Evolutionary conservation across 2,113 vertebrate species (phyloP), one percentile per base, ranked within the genome.

Genomic region (Cheirogaleus medius): DNA sequence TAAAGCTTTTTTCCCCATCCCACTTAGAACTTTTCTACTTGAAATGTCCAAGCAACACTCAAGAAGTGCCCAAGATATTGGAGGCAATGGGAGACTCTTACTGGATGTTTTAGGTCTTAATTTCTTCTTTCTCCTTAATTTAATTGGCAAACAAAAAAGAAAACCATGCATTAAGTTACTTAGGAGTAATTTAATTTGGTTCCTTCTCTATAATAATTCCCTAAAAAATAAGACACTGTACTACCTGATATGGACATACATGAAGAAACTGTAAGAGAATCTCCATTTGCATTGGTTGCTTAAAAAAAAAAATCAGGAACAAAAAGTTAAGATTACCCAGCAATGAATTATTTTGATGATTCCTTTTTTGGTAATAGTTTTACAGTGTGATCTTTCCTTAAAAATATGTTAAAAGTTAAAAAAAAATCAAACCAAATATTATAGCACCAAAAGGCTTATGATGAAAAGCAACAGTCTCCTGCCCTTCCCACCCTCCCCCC

Each of bases 321-420:
- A 92, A 81, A 93, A 88, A 47, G 27, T 97, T 92, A 77, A 94
- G 88, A 76, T 88, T 52, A 49, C 39, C 71, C n/a, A 92, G 82
- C 68, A 47, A 87, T 88, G 60, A 68, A 80, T 96, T 93, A 74
- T 82, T 81, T 80, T 60, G 10, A 91, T 73, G 88, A 82, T 77
- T 88, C 86, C n/a, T 96, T 92, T 96, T 92, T 90, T 60, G 90
- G 84, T 58, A 94, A 78, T 90, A 87, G 15, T 47, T 96, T 95
- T 87, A 95, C 49, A 90, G n/a, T 69, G 66, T 94, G 93, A 86
- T 37, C n/a, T 97, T 96, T 83, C 74, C 83, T 94, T 78, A 81
- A 92, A 95, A 87, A 52, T 93, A 92, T 80, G 92, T 96, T 84
- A 84, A 85, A 92, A 90, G 87, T 83, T 66, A 49, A 95, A 91